Percentiles rank a stretch among this genome's conserved stretches.
Conservation (phyloP, 2,113 vertebrate species). For the Tautogolabrus adspersus region DNA sequence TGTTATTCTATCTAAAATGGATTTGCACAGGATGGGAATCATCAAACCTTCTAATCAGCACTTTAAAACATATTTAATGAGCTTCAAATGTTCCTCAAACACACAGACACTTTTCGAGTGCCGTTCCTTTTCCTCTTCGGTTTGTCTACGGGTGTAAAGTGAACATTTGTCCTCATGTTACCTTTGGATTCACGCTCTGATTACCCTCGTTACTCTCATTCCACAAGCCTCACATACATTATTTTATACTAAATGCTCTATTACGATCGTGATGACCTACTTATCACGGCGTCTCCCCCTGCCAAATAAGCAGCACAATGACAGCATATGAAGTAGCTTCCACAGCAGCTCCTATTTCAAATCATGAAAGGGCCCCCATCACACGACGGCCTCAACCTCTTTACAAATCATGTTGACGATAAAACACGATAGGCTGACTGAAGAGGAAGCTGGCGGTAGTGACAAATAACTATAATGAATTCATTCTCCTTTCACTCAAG, state of each 20-base stretch:
- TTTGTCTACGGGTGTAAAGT: conserved; percentile 26
- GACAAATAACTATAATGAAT: conserved; percentile 73
- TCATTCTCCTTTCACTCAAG: conserved; percentile 55
- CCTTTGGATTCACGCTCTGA: conserved; percentile 19
- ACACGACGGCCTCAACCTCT: conserved; percentile 50
- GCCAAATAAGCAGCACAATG: conserved; percentile 48
- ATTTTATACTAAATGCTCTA: conserved; percentile 39
- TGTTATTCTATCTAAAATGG: not conserved
- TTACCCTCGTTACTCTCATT: conserved; percentile 28
- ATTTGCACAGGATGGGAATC: not conserved
- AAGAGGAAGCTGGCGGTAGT: conserved; percentile 52
- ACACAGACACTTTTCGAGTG: not conserved
- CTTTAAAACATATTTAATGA: conserved; percentile 6
- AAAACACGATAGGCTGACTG: conserved; percentile 72
- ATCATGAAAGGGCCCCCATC: conserved; percentile 58
- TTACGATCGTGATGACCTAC: conserved; percentile 52
- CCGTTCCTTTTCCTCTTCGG: conserved; percentile 1
- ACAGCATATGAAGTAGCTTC: conserved; percentile 54
- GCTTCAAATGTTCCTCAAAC: not conserved
- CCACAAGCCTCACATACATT: conserved; percentile 13
- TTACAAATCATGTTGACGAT: conserved; percentile 70
- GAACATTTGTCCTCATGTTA: conserved; percentile 18
- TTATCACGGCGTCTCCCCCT: conserved; percentile 40
- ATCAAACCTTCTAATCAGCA: conserved; percentile 17
- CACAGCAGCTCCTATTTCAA: conserved; percentile 49